Base-by-base conservation (phyloP, 2,797 vertebrate genomes). In the Synaphobranchus kaupii region DNA sequence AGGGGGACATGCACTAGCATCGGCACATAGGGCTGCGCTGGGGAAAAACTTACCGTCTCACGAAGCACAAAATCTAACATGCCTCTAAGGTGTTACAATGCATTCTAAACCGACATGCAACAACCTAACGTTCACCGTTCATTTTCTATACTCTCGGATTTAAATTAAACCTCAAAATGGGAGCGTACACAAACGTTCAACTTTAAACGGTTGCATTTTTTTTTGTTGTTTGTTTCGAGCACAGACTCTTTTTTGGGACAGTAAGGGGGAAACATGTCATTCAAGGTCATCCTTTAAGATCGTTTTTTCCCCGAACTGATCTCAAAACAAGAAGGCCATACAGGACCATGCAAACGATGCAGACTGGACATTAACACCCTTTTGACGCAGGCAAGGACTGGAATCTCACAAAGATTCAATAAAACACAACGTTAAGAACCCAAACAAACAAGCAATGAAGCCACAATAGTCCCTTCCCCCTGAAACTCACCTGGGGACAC, bases 401-500 rank as follows among this genome's bases (percentile, higher is more conserved):
- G 84, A 90, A 88, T 84, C 88, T 91, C 89, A 93, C 91, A 94
- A 88, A 83, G 71, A 50, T 92, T 93, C 84, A 90, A 91, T 86
- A 89, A 82, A 86, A 94, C 90, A 90, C 86, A 85, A 91, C 85
- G 87, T 92, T 60, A 88, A 81, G 90, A 94, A 86, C 93, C 85
- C 88, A 90, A 91, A 87, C 91, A 93, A 92, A 86, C 87, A 92
- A 92, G 92, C 1, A 90, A 92, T 92, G 93, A 96, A 92, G 93
- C 92, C 92, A 94, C 92, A 92, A 93, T 90, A 93, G 90, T 94
- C 94, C 94, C 95, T 96, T 93, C 93, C 89, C 94, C 90, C 93
- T 44, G 92, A 92, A 96, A 99, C 98, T 99, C 97, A 99, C 98
- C 98, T 99, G 97, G 92, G 95, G 94, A 90, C 96, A 96, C 95